Evolutionary conservation across 1,140 invertebrate species (phyloP).

Genomic region (Acromyrmex charruanus): DNA sequence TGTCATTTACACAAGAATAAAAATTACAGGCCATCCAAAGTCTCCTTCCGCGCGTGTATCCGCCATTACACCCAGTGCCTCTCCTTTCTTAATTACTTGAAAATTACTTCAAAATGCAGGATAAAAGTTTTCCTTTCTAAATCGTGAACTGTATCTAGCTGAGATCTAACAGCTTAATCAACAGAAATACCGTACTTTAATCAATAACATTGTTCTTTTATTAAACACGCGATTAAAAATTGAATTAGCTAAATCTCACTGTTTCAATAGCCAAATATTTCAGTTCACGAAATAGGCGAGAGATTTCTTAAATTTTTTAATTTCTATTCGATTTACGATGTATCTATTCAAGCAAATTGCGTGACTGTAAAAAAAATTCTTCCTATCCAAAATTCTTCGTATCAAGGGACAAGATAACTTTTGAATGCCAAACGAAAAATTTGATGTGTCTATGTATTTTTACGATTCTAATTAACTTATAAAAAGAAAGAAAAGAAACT

Average conservation of each 20-base stretch:
- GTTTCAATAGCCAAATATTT: neutral
- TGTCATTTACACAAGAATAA: slow-evolving; percentile 36
- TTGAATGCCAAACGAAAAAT: neutral
- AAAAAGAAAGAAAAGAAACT: neutral
- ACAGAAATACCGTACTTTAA: neutral
- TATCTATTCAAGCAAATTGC: neutral
- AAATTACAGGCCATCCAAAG: slow-evolving; percentile 34
- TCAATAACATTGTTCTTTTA: neutral
- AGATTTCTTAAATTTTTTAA: slow-evolving; percentile 26
- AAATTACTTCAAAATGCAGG: slow-evolving; percentile 46
- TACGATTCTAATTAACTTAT: neutral
- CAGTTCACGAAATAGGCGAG: slow-evolving; percentile 43
- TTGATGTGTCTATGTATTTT: neutral
- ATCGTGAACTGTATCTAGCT: slow-evolving; percentile 34
- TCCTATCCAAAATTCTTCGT: neutral
- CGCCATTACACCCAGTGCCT: slow-evolving; percentile 4
- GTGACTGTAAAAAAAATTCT: neutral
- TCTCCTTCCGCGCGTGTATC: slow-evolving; percentile 31
- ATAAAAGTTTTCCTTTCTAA: slow-evolving; percentile 46
- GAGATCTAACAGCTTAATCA: slow-evolving; percentile 13
- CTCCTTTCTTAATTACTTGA: slow-evolving; percentile 48
- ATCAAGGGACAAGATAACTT: neutral
- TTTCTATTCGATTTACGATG: neutral
- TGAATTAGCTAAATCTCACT: neutral
- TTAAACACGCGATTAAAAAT: neutral